Evolutionary conservation across 2,888 invertebrate genomes (phyloP).

Genomic region (Agapostemon virescens): DNA sequence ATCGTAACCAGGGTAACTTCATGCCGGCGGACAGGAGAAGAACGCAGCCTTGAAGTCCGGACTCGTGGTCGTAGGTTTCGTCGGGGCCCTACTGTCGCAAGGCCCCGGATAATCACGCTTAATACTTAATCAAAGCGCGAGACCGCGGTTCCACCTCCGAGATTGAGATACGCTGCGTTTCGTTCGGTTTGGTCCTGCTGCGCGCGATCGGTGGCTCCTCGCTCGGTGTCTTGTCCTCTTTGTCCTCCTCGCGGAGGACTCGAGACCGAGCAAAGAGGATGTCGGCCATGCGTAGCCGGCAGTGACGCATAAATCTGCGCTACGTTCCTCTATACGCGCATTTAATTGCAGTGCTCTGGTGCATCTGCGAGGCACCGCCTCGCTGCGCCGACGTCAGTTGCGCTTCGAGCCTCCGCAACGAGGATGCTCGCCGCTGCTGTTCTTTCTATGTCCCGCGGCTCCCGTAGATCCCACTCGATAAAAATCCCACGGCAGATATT

Average conservation of each 20-base stretch:
- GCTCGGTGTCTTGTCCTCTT: neutral
- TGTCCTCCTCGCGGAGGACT: slow-evolving; percentile 25
- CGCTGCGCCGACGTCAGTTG: slow-evolving; percentile 48
- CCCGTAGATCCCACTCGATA: slow-evolving; percentile 44
- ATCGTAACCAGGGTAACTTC: neutral
- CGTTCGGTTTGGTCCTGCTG: slow-evolving; percentile 40
- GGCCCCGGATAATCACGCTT: slow-evolving; percentile 63
- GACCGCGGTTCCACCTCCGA: slow-evolving; percentile 54
- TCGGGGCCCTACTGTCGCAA: slow-evolving; percentile 35
- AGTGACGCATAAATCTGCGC: slow-evolving; percentile 70
- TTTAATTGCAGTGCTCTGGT: slow-evolving; percentile 70
- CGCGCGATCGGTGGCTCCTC: slow-evolving; percentile 51
- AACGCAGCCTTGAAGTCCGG: slow-evolving; percentile 38
- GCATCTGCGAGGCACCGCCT: slow-evolving; percentile 48
- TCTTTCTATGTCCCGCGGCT: slow-evolving; percentile 48
- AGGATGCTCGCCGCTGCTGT: slow-evolving; percentile 41
- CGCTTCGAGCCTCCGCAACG: slow-evolving; percentile 43
- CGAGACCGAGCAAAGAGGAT: slow-evolving; percentile 45
- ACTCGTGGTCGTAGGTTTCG: slow-evolving; percentile 25
- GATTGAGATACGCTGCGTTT: slow-evolving; percentile 69
- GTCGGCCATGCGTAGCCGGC: slow-evolving; percentile 62
- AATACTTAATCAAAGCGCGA: slow-evolving; percentile 68
- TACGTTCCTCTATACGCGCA: slow-evolving; percentile 58
- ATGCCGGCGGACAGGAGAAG: neutral
- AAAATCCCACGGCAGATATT: slow-evolving; percentile 34